Evolutionary conservation across 2,888 invertebrate species (phyloP), one percentile per base, ranked within the genome.

Genomic region (Morpho deidamia): DNA sequence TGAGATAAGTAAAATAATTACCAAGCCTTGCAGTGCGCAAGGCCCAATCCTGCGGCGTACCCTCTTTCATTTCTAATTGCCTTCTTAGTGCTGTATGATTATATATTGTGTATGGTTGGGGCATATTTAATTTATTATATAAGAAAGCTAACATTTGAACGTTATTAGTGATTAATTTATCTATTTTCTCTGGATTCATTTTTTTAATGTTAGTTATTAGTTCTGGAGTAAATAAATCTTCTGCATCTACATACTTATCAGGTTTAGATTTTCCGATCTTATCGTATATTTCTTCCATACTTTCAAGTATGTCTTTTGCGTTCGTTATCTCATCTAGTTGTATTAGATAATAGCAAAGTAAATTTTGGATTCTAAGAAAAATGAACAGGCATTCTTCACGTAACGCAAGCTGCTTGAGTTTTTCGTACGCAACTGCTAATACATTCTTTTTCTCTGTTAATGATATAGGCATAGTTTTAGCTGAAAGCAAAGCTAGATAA

Each of bases 111-210:
- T 91, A 92, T 59, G 90, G 86, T 33, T 90, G 81, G 7, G 87
- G 84, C 56, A 90, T 63, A 51, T 91, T 91, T 44, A 91, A 67
- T 69, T 91, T 91, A 52, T 91, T 91, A 63, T 92, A 92, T 43
- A 92, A 72, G 79, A 91, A 92, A 4, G 91, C 91, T 65, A 92
- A 82, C 91, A 92, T 92, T 65, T 92, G 92, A 50, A 92, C 78
- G 65, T 92, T 93, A 65, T 92, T 92, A 1, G 92, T 91, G 37
- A 91, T 84, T 3, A 92, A 75, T 66, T 91, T 91, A 61, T 92
- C 91, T 12, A 92, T 81, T 71, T 91, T 91, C 47, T 81, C 81
- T 2, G 83, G 84, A 58, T 80, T 81, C 7, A 87, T 78, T 38
- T 78, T 72, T 48, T 78, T 81, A 39, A 85, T 75, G 7, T 77